Evolutionary conservation across 2,113 vertebrate genomes (phyloP), one percentile per base, ranked within the genome.

Genomic region (Chaetorhynchus papuensis): DNA sequence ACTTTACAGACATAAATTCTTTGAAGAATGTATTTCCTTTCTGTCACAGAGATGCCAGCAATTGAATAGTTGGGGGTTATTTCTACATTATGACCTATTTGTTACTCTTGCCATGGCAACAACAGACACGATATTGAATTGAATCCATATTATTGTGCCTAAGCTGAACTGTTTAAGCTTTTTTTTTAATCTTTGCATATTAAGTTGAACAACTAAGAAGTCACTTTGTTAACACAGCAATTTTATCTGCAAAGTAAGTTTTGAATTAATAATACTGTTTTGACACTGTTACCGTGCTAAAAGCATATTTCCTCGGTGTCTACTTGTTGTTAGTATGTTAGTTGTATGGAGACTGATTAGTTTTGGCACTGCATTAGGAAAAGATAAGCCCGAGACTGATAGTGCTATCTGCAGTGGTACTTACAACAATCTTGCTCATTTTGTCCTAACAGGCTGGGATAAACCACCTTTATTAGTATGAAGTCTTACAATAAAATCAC

Each of bases 231-330:
- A 91, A 87, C 37, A 75, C 11, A 75, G 44, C 9, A 75, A 60
- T 89, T 95, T 90, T 87, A 91, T 81, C 74, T 83, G 41, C 52
- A 93, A 92, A 89, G 45, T 47, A 63, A 49, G 21, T 83, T 95
- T 84, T 72, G 65, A 89, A 89, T 92, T 64, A 76, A 57, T 92
- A 93, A 84, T 91, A 53, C 24, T 60, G 20, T 79, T 94, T 89
- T 89, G 90, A 91, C 70, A 89, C 28, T 76, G 47, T 74, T 76
- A 94, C 53, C 79, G 49, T 65, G 37, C 85, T 93, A 87, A 94
- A 94, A 72, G 57, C 33, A 1, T 72, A 87, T 84, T 92, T 87
- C 45, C 61, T 89, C 22, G 24, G 45, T 71, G 41, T 64, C 52
- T 91, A 63, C 15, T 78, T 7, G 4, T 54, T 78, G 69, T 65